Base-by-base conservation (phyloP, 2,888 invertebrate species). In the Sthenelais limicola region DNA sequence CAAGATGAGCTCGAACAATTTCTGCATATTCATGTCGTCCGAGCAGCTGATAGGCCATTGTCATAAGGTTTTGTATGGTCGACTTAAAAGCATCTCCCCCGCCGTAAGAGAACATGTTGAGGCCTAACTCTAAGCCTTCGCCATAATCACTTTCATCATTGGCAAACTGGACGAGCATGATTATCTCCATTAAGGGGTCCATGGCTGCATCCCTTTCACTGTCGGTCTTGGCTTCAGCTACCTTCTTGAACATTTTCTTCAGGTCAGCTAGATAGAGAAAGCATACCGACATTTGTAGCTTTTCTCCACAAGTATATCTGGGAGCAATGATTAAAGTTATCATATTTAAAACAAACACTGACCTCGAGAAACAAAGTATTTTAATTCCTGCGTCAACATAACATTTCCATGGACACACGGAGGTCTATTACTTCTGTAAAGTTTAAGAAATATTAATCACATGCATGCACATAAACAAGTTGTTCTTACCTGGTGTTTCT, bases 141-240 rank as follows among this genome's bases (percentile, higher is more conserved):
- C 97, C 98, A 88, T 96, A 97, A 87, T 98, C 97, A 84, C 94
- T 94, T 87, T 98, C 98, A 84, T 98, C 98, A 72, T 94, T 92
- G 0, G 97, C 98, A 86, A 95, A 95, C 86, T 92, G 94, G 5
- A 95, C 93, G 72, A 92, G 92, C 3, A 94, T 95, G 74, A 96
- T 91, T 0, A 95, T 89, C 72, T 94, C 94, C 81, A 95, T 94
- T 3, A 97, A 80, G 33, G 92, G 91, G 28, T 92, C 92, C 74
- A 94, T 89, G 35, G 91, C 88, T 66, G 89, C 89, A 74, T 90
- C 89, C 80, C 91, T 91, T 76, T 92, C 91, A 15, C 88, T 89
- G 30, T 92, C 90, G 3, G 89, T 90, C 75, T 86, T 84, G 47
- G 86, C 84, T 26, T 85, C 85, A 0, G 79, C 82, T 15, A 96